Evolutionary conservation across 2,113 vertebrate species (phyloP).

Genomic region (Empidonax alnorum): DNA sequence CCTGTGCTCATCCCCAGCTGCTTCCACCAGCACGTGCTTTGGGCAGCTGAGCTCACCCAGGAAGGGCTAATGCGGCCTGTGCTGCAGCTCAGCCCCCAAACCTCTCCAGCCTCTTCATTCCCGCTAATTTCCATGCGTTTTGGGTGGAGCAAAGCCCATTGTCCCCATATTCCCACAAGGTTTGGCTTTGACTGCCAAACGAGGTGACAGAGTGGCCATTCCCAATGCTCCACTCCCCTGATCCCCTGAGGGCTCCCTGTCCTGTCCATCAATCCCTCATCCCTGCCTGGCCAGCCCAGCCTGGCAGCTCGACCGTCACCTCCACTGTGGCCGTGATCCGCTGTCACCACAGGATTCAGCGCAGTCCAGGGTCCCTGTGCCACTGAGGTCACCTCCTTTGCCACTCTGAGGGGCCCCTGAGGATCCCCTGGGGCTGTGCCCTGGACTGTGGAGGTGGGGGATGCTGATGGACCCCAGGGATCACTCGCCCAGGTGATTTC

Average conservation of each 20-base stretch:
- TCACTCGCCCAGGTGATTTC: background rate
- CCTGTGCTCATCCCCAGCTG: background rate
- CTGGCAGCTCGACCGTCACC: background rate
- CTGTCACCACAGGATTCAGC: background rate
- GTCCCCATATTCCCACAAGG: accelerated
- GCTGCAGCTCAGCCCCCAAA: background rate
- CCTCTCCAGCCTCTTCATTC: background rate
- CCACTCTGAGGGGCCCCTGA: background rate
- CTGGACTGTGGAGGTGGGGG: accelerated
- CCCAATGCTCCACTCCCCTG: background rate
- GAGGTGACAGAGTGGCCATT: background rate
- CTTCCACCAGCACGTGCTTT: background rate
- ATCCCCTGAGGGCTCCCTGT: background rate
- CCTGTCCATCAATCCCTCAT: accelerated
- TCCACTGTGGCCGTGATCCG: accelerated
- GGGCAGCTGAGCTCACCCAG: background rate
- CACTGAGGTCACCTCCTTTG: background rate
- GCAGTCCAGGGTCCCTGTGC: accelerated
- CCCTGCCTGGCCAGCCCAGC: background rate
- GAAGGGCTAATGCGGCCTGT: background rate
- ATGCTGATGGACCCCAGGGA: background rate
- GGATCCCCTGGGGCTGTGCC: background rate
- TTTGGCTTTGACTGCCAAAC: accelerated
- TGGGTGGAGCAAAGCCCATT: accelerated
- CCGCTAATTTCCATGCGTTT: accelerated